These are phyloP conservation scores for Sinonovacula constricta DNA, from an alignment of 1,140 invertebrate species.

Conservation along the genomic window DNA sequence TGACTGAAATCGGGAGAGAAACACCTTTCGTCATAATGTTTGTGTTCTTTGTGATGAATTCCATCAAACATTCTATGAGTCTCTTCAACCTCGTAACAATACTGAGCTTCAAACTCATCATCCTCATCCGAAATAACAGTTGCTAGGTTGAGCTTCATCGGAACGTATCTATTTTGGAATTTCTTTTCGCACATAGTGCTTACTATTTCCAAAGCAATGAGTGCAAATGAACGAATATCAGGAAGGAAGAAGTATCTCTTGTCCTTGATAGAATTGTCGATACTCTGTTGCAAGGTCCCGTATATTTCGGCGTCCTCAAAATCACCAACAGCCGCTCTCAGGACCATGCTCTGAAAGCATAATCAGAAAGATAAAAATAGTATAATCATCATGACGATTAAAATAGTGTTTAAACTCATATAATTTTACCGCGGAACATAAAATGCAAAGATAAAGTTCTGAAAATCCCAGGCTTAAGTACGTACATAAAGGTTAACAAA, in stretches of 20 bases:
- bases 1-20: neutral
- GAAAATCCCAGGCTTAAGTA: too few species aligned
- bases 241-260: constrained; percentile 71
- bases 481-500: too few species aligned
- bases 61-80: constrained; percentile 42
- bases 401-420: too few species aligned
- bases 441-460: too few species aligned
- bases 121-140: constrained; percentile 41
- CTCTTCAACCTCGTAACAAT: constrained; percentile 50
- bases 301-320: constrained; percentile 73
- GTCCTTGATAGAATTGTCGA: constrained; percentile 56
- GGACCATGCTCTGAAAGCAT: constrained; percentile 66
- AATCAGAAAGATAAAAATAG: too few species aligned
- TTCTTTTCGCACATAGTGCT: constrained; percentile 64
- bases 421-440: too few species aligned
- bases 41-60: neutral
- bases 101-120: constrained; percentile 48
- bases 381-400: too few species aligned
- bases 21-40: constrained; percentile 23
- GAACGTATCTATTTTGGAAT: constrained; percentile 49
- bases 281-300: constrained; percentile 69
- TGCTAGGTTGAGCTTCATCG: constrained; percentile 24
- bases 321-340: constrained; percentile 72
- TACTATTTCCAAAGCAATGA: constrained; percentile 70
- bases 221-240: constrained; percentile 72